Conservation (phyloP, 2,888 invertebrate genomes). For the Drosophila silvestris region DNA sequence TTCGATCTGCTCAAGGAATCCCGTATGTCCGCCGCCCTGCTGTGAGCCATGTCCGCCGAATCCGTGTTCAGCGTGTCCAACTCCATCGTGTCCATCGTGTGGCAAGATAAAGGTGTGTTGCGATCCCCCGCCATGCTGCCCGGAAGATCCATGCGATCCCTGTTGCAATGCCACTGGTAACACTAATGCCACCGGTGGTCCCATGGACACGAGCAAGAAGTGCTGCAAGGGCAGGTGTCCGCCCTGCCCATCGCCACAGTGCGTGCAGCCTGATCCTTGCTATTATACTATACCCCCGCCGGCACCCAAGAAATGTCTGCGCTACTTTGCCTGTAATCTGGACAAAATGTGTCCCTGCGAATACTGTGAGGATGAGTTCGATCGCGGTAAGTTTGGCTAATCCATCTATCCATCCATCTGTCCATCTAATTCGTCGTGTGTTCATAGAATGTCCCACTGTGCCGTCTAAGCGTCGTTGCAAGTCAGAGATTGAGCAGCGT, state of each 20-base stretch:
- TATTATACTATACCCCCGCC: slow-evolving; percentile 22
- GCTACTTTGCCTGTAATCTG: slow-evolving; percentile 82
- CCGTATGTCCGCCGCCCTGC: slow-evolving; percentile 44
- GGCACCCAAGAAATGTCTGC: slow-evolving; percentile 55
- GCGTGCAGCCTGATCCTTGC: slow-evolving; percentile 62
- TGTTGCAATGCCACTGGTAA: slow-evolving; percentile 17
- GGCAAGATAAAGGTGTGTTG: slow-evolving; percentile 20
- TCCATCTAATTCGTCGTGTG: background rate
- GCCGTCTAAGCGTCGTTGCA: slow-evolving; percentile 44
- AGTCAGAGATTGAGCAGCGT: slow-evolving; percentile 50
- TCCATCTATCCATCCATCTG: background rate
- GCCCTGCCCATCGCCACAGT: slow-evolving; percentile 27
- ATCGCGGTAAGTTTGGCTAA: slow-evolving; percentile 69
- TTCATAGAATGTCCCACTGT: slow-evolving; percentile 67
- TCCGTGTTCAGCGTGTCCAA: background rate
- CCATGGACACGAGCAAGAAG: slow-evolving; percentile 52
- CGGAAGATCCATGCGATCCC: slow-evolving; percentile 38
- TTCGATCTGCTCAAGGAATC: slow-evolving; percentile 69
- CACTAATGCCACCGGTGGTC: slow-evolving; percentile 57
- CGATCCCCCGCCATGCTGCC: slow-evolving; percentile 8
- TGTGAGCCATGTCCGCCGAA: slow-evolving; percentile 9
- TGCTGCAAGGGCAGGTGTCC: slow-evolving; percentile 37
- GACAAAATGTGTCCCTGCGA: slow-evolving; percentile 78
- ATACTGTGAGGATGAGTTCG: slow-evolving; percentile 82
- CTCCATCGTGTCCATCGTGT: slow-evolving; percentile 28